These are phyloP conservation scores for Melanostoma scalare DNA, from an alignment of 2,888 invertebrate genomes.

Conservation along the genomic window DNA sequence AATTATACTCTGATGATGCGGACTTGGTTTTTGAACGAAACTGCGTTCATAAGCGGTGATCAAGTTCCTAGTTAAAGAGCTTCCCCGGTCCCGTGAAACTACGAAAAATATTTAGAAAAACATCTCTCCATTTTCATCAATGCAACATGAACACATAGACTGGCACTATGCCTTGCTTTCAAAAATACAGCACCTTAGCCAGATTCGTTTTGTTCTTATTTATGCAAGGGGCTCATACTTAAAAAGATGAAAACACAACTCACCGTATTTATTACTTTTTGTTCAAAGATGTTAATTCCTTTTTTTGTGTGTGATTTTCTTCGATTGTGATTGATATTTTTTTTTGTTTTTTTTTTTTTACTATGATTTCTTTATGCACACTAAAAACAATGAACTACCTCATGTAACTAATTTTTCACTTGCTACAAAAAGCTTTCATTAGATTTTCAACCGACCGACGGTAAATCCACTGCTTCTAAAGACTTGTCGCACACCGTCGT, in stretches of 20 bases:
- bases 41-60: no score
- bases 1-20: no score
- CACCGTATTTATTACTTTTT: not conserved
- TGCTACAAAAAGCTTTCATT: constrained; percentile 7
- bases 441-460: constrained; percentile 10
- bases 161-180: constrained; percentile 56
- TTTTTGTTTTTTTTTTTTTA: not conserved
- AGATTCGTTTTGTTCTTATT: constrained; percentile 18
- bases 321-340: no score
- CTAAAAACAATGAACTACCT: no score
- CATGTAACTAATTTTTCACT: not conserved
- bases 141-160: constrained; percentile 13
- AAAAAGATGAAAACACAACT: no score
- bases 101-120: no score
- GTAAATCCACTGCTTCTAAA: constrained; percentile 27
- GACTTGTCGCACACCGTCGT: constrained; percentile 3
- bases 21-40: no score
- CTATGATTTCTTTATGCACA: no score
- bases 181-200: constrained; percentile 54
- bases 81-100: no score
- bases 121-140: not conserved
- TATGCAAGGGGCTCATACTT: not conserved
- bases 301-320: no score
- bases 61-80: no score
- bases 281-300: not conserved